Evolutionary conservation across 2,113 vertebrate genomes (phyloP), one percentile per base, ranked within the genome.

Genomic region (Corythoichthys haematopterus): DNA sequence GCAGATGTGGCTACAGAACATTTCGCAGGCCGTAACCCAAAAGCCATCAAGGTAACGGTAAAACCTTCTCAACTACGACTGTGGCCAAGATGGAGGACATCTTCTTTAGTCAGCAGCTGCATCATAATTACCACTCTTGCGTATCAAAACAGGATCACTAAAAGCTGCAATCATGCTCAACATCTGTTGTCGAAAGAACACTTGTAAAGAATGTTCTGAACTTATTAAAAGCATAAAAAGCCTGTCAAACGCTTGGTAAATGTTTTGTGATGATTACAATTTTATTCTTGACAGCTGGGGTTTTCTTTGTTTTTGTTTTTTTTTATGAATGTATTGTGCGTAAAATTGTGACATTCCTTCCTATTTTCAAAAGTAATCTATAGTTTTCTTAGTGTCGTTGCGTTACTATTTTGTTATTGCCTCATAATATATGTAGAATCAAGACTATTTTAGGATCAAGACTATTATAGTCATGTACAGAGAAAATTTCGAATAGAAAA

Each of bases 111-210:
- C 57, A 60, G 51, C 52, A 59, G 43, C 71, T 74, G 66, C 45
- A 65, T 80, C 77, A 68, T 79, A 75, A 77, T 78, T 66, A 76
- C 52, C 69, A 28, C 36, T 69, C 66, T 72, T 60, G 68, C 77
- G 56, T 72, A 61, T 77, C 61, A 58, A 65, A 84, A 55, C 72
- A 76, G 71, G 73, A 83, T 70, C 68, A 80, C 69, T 74, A 84
- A 85, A 85, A 63, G 61, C 74, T 45, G 61, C 72, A 69, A 87
- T 86, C 78, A 87, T 74, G 64, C 69, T 11, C 59, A 82, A 82
- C 84, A 87, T 84, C 85, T 87, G 85, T 76, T 50, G 40, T 63
- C 68, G 50, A 77, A 37, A 53, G 33, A 77, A 59, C 55, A 67
- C 83, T 77, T 70, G 65, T 76, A 65, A 38, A 67, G 64, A 69